A percentile compares a stretch with the other conserved stretches of the same genome.
Conservation (phyloP, 2,888 invertebrate species). For the Pardosa pseudoannulata region DNA sequence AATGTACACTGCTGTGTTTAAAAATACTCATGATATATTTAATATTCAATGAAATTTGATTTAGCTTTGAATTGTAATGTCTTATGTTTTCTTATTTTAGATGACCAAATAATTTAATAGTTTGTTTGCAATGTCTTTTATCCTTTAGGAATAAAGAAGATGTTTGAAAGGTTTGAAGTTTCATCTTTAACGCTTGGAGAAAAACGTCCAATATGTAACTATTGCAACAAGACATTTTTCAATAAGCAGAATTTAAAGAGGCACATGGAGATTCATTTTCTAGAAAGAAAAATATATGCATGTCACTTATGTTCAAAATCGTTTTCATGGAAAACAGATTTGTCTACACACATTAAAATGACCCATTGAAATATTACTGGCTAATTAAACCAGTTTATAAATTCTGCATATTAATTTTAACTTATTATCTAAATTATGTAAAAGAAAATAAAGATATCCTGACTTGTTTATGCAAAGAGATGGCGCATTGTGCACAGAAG, state of each 20-base stretch:
- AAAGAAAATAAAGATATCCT: too few species aligned
- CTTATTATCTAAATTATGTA: too few species aligned
- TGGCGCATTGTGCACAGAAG: too few species aligned
- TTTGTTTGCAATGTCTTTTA: background rate
- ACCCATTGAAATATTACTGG: background rate
- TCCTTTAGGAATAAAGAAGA: background rate
- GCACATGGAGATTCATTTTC: conserved; percentile 24
- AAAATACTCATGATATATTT: too few species aligned
- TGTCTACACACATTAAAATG: conserved; percentile 10
- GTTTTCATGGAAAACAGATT: conserved; percentile 25
- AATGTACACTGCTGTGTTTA: too few species aligned
- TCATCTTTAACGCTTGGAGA: background rate
- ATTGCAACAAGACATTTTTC: conserved; percentile 15
- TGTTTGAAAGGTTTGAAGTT: background rate
- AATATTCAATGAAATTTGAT: too few species aligned
- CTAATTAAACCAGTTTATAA: too few species aligned
- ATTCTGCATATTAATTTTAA: too few species aligned
- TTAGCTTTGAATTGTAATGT: too few species aligned
- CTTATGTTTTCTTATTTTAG: too few species aligned
- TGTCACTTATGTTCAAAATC: conserved; percentile 19
- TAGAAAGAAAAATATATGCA: conserved; percentile 12
- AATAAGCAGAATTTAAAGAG: conserved; percentile 12
- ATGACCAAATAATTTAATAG: too few species aligned
- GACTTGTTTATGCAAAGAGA: too few species aligned
- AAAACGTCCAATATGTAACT: background rate